Conservation (phyloP, 2,888 invertebrate genomes). For the Psylliodes chrysocephalus region DNA sequence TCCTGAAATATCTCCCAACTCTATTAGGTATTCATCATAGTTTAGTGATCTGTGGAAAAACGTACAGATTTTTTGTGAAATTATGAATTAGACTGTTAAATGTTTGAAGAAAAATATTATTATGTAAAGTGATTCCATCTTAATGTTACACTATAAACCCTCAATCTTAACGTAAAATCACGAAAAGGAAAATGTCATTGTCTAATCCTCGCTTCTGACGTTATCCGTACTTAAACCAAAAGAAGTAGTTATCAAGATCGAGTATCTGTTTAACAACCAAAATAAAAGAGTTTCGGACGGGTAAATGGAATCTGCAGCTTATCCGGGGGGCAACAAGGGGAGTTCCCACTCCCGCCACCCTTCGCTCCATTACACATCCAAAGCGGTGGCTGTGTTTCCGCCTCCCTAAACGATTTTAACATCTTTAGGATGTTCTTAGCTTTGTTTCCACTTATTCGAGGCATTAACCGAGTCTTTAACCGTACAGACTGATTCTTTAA, state of each 20-base stretch:
- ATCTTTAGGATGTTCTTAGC: slow-evolving; percentile 58
- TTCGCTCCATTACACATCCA: slow-evolving; percentile 55
- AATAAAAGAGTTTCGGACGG: slow-evolving; percentile 64
- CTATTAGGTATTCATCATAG: no score
- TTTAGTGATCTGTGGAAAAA: no score
- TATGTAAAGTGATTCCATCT: no score
- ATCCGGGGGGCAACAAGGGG: slow-evolving; percentile 47
- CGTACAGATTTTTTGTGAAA: no score
- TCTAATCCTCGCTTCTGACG: slow-evolving; percentile 25
- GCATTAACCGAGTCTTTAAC: not conserved
- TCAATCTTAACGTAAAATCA: not conserved
- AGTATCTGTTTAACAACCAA: slow-evolving; percentile 63
- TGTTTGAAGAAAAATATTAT: no score
- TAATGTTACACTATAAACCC: no score
- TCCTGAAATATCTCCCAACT: no score
- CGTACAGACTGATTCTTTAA: not conserved
- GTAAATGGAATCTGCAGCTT: slow-evolving; percentile 63
- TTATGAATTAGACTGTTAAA: no score
- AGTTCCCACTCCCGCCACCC: slow-evolving; percentile 37
- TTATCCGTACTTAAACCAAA: slow-evolving; percentile 23
- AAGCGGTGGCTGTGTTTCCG: slow-evolving; percentile 50
- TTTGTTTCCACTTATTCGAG: slow-evolving; percentile 51
- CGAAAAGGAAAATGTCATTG: not conserved
- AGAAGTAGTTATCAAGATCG: slow-evolving; percentile 50
- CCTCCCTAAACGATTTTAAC: slow-evolving; percentile 58